These are phyloP conservation scores for Laspeyria flexula DNA, from an alignment of 2,888 invertebrate species.

Conservation along the genomic window DNA sequence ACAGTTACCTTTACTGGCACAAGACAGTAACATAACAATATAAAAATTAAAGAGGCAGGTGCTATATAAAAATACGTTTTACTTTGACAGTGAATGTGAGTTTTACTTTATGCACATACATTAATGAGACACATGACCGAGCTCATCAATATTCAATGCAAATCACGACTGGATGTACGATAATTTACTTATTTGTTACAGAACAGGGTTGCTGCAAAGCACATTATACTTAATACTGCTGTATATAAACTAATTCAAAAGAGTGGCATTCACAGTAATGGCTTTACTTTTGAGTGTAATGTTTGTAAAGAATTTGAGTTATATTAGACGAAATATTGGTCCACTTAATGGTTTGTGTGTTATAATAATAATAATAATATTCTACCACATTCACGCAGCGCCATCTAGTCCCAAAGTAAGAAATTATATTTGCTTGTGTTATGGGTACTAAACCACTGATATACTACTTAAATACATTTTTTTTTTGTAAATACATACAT, in stretches of 20 bases:
- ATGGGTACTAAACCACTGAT: too few species aligned
- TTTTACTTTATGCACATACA: slow-evolving; percentile 41
- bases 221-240: neutral
- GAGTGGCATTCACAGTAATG: slow-evolving; percentile 11
- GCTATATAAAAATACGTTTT: too few species aligned
- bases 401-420: too few species aligned
- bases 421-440: too few species aligned
- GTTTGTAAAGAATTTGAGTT: slow-evolving; percentile 1
- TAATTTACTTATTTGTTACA: slow-evolving; percentile 30
- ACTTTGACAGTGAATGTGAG: neutral
- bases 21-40: slow-evolving; percentile 24
- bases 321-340: too few species aligned
- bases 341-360: too few species aligned
- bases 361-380: too few species aligned
- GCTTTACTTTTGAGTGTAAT: slow-evolving; percentile 12
- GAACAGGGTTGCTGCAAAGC: slow-evolving; percentile 5
- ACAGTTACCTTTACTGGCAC: slow-evolving; percentile 29
- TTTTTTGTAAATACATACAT: too few species aligned
- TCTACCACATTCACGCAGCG: too few species aligned
- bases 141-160: slow-evolving; percentile 41
- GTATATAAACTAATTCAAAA: slow-evolving; percentile 9
- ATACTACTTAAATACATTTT: too few species aligned
- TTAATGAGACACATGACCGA: slow-evolving; percentile 15
- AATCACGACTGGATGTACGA: slow-evolving; percentile 32
- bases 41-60: neutral